Evolutionary conservation across 2,888 invertebrate genomes (phyloP).

Genomic region (Drosophila rellima): DNA sequence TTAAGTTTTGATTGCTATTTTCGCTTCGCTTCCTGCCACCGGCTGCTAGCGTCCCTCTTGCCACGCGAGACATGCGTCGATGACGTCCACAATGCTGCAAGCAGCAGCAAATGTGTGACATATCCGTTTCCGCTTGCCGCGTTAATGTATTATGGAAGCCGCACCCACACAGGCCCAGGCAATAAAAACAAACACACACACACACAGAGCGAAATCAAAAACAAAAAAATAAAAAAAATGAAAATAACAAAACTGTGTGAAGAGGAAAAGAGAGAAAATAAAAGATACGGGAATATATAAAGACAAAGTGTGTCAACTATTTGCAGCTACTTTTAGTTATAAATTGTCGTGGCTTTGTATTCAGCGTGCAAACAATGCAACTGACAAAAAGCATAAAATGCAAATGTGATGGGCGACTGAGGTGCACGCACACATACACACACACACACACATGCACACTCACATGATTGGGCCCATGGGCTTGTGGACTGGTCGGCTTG

Average conservation of each 20-base stretch:
- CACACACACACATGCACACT: neutral
- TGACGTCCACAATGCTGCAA: slow-evolving; percentile 67
- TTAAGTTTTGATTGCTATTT: slow-evolving; percentile 81
- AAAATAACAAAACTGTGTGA: neutral
- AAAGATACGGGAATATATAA: neutral
- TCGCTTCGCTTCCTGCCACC: slow-evolving; percentile 76
- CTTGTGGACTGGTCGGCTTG: neutral
- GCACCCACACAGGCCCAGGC: slow-evolving; percentile 19
- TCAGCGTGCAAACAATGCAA: slow-evolving; percentile 49
- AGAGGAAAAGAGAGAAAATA: neutral
- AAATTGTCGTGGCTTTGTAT: slow-evolving; percentile 58
- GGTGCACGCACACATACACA: neutral
- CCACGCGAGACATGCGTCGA: neutral
- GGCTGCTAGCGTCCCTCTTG: slow-evolving; percentile 23
- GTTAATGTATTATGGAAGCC: slow-evolving; percentile 67
- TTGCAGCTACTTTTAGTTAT: slow-evolving; percentile 43
- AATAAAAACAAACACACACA: slow-evolving; percentile 8
- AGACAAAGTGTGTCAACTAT: slow-evolving; percentile 47
- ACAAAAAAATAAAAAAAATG: neutral
- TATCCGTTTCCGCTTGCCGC: slow-evolving; percentile 74
- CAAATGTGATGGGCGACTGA: slow-evolving; percentile 37
- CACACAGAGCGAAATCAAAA: slow-evolving; percentile 10
- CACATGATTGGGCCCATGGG: slow-evolving; percentile 14
- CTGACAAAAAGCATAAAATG: slow-evolving; percentile 51
- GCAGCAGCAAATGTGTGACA: slow-evolving; percentile 77